phyloP scores from a whole-genome alignment of 2,113 vertebrate genomes.

The Hippolais icterina region DNA sequence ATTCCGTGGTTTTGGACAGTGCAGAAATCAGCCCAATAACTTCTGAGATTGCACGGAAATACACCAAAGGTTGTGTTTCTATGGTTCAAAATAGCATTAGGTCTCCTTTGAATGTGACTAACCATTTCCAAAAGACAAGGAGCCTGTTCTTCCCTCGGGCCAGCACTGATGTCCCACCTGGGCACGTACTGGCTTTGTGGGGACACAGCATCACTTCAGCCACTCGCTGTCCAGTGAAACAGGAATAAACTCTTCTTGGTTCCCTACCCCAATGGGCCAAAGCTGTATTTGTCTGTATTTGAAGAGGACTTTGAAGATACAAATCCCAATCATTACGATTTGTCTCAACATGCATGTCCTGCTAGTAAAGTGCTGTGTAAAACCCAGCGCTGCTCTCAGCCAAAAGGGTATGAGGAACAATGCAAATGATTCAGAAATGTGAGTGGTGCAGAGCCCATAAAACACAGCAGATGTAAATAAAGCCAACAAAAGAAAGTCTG shows the following conservation, averaged over 20 bases:
- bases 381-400: neutral
- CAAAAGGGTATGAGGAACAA: neutral
- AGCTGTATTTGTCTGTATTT: neutral
- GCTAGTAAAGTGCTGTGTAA: neutral
- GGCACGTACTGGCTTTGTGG: neutral
- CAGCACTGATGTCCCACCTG: neutral
- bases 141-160: accelerated
- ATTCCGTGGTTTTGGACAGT: accelerated
- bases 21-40: neutral
- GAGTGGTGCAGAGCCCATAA: neutral
- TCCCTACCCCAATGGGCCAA: neutral
- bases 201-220: accelerated
- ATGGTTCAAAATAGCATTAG: neutral
- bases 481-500: neutral
- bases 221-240: neutral
- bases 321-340: neutral
- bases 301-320: neutral
- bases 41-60: neutral
- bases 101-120: neutral
- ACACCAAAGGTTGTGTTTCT: neutral
- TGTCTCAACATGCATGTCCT: slow-evolving; percentile 2
- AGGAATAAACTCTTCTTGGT: neutral
- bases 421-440: neutral
- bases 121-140: neutral
- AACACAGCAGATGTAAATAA: neutral